These are phyloP conservation scores for Pseudonaja textilis DNA, from an alignment of 2,113 vertebrate species.

Conservation along the genomic window DNA sequence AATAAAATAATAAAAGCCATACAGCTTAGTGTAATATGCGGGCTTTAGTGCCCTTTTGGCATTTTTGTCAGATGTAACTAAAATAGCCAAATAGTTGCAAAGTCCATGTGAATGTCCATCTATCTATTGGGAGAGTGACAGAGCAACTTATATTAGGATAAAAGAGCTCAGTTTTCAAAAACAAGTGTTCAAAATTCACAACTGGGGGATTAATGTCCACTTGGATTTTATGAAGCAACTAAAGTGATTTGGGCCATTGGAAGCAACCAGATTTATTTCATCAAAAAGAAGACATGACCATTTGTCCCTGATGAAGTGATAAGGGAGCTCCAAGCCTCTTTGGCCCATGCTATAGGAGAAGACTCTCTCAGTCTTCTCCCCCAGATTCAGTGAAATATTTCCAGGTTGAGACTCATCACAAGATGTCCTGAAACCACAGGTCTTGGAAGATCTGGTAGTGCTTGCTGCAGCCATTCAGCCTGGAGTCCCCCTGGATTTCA, in stretches of 20 bases:
- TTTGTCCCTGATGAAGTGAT: neutral
- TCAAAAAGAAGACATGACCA: neutral
- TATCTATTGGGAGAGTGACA: neutral
- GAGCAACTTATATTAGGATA: neutral
- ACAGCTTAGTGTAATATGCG: neutral
- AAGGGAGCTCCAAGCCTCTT: neutral
- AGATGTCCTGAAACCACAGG: neutral
- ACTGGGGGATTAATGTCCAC: neutral
- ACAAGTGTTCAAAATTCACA: neutral
- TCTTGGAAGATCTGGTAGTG: neutral
- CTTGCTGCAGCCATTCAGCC: neutral
- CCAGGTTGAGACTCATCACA: neutral
- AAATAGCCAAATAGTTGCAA: neutral
- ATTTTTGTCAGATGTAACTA: neutral
- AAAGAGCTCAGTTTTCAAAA: neutral
- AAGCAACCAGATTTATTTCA: neutral
- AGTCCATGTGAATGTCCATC: neutral
- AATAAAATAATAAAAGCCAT: neutral
- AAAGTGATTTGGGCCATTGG: neutral
- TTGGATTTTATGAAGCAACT: neutral
- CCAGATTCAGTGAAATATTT: neutral
- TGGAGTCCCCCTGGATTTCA: neutral
- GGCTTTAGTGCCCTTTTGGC: neutral
- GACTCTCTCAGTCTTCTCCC: neutral
- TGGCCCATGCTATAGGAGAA: neutral